Conservation (phyloP, 2,797 vertebrate species). For the Mormyrops attenuatus region DNA sequence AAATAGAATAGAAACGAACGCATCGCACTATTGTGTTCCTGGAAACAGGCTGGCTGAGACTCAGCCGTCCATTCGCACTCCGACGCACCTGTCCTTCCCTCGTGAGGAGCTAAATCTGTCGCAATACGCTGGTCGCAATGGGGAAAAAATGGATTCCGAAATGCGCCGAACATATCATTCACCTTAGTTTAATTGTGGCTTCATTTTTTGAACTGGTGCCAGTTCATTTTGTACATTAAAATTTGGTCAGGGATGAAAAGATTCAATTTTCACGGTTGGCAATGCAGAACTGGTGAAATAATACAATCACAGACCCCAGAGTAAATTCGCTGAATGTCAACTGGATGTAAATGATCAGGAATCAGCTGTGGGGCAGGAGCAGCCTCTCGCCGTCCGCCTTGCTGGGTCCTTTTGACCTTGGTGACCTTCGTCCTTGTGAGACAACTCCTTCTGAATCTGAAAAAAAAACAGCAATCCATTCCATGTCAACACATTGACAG, state of each 20-base stretch:
- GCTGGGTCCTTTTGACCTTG: neutral
- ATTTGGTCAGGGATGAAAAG: constrained; percentile 99
- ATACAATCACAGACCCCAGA: constrained; percentile 99
- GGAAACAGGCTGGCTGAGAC: neutral
- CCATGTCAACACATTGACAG: neutral
- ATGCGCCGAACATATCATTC: constrained; percentile 86
- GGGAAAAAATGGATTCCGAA: constrained; percentile 69
- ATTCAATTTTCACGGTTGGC: constrained; percentile 99
- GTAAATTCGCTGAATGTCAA: constrained; percentile 99
- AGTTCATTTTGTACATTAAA: constrained; percentile 99
- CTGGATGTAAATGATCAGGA: constrained; percentile 99
- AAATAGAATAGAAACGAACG: neutral
- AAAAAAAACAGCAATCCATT: neutral
- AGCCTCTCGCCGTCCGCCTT: neutral
- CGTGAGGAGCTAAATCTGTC: constrained; percentile 49
- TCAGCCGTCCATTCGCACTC: neutral
- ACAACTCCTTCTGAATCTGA: neutral
- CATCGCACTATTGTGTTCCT: neutral
- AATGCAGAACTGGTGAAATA: constrained; percentile 99
- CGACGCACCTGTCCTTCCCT: constrained; percentile 34
- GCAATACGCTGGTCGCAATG: constrained; percentile 58
- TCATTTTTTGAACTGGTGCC: constrained; percentile 92
- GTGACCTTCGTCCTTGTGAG: neutral
- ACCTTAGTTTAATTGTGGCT: constrained; percentile 98
- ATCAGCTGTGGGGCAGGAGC: constrained; percentile 45